Evolutionary conservation across 2,888 invertebrate species (phyloP).

Genomic region (Callyntrura sp.): DNA sequence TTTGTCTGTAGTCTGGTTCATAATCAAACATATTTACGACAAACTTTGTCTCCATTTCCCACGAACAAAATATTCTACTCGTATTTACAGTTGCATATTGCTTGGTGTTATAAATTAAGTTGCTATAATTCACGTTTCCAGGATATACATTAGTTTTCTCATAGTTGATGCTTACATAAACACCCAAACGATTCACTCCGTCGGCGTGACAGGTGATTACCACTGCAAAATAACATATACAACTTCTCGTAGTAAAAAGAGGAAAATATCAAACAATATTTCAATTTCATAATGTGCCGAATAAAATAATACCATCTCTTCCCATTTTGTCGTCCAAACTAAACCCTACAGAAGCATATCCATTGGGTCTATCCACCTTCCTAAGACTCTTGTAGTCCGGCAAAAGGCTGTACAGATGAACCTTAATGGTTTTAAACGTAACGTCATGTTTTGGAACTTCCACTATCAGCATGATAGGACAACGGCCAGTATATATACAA

Average conservation of each 20-base stretch:
- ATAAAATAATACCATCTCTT: slow-evolving; percentile 42
- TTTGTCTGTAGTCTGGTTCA: slow-evolving; percentile 9
- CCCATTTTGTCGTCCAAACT: slow-evolving; percentile 54
- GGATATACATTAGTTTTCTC: slow-evolving; percentile 43
- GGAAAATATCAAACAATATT: background rate
- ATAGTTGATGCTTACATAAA: slow-evolving; percentile 52
- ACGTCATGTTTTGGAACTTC: slow-evolving; percentile 46
- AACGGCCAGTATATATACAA: slow-evolving; percentile 57
- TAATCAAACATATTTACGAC: slow-evolving; percentile 56
- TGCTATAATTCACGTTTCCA: slow-evolving; percentile 33
- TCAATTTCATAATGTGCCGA: background rate
- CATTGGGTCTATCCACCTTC: slow-evolving; percentile 46
- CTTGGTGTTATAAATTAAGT: slow-evolving; percentile 23
- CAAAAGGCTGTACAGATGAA: slow-evolving; percentile 31
- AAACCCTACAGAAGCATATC: slow-evolving; percentile 61
- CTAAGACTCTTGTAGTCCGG: background rate
- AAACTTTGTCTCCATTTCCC: slow-evolving; percentile 53
- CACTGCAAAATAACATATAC: background rate
- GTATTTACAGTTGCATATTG: background rate
- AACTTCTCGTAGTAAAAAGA: no score
- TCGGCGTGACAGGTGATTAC: slow-evolving; percentile 61
- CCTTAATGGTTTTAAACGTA: slow-evolving; percentile 28
- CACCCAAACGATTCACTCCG: background rate
- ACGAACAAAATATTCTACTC: slow-evolving; percentile 49
- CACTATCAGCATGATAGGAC: slow-evolving; percentile 58